These are phyloP conservation scores for Drosophila santomea DNA, from an alignment of 1,140 invertebrate species.

Conservation along the genomic window DNA sequence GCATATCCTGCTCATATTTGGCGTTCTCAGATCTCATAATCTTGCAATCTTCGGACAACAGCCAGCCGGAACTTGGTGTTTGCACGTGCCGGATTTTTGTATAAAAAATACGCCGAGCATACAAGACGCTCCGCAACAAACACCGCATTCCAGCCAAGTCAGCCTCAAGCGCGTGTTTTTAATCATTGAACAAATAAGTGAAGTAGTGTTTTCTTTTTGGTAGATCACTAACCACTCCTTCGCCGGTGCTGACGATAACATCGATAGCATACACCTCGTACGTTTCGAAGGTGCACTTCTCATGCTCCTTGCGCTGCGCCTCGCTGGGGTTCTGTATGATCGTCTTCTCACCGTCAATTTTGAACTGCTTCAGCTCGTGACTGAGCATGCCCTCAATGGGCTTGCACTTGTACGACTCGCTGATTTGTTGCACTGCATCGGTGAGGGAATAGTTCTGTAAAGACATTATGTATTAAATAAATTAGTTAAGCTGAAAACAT, in stretches of 20 bases:
- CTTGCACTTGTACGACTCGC: constrained; percentile 97
- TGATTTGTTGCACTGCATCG: constrained; percentile 96
- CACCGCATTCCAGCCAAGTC: constrained; percentile 28
- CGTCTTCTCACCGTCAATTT: constrained; percentile 99
- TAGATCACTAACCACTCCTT: constrained; percentile 88
- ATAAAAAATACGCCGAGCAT: constrained; percentile 26
- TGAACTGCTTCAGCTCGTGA: constrained; percentile 97
- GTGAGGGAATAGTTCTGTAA: constrained; percentile 96
- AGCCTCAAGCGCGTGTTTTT: constrained; percentile 77
- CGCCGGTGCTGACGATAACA: constrained; percentile 97
- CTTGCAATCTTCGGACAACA: constrained; percentile 70
- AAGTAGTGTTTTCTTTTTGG: not conserved
- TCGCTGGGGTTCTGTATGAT: constrained; percentile 99
- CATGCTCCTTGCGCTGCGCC: constrained; percentile 98
- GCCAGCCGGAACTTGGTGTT: constrained; percentile 9
- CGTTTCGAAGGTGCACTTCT: constrained; percentile 97
- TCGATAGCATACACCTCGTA: constrained; percentile 99
- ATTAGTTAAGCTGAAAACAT: not conserved
- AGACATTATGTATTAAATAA: not conserved
- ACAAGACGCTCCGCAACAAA: constrained; percentile 30
- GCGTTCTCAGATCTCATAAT: constrained; percentile 84
- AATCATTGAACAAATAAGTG: constrained; percentile 73
- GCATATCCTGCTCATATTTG: no score
- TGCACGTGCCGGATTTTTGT: constrained; percentile 41
- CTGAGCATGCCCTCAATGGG: constrained; percentile 99